These are phyloP conservation scores for Chloroceryle inda DNA, from an alignment of 2,797 vertebrate genomes.

Conservation along the genomic window DNA sequence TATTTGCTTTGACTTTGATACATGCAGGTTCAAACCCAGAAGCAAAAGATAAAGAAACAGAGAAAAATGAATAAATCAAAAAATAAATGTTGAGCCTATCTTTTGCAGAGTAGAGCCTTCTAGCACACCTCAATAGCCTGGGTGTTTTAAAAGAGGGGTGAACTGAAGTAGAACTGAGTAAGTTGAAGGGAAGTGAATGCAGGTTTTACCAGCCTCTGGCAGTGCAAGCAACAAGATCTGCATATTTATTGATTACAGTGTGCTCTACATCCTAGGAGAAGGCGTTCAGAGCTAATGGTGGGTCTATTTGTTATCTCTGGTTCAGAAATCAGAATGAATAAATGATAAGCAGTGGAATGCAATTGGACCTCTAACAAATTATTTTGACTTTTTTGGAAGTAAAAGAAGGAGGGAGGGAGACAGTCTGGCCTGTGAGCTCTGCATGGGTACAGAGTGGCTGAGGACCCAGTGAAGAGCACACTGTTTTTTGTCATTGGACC, in stretches of 20 bases:
- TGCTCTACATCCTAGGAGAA: background rate
- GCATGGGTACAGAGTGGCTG: background rate
- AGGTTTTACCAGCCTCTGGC: conserved; percentile 13
- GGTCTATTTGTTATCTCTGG: conserved; percentile 31
- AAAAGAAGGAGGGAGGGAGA: background rate
- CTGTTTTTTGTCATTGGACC: background rate
- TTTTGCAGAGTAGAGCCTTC: background rate
- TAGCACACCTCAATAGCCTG: background rate
- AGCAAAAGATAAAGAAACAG: background rate
- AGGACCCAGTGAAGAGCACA: background rate
- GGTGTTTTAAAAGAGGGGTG: background rate
- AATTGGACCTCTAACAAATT: conserved; percentile 1
- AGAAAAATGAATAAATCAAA: background rate
- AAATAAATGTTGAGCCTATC: background rate
- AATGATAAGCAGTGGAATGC: background rate
- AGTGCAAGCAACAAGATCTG: background rate
- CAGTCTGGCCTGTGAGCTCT: background rate
- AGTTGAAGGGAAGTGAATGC: background rate
- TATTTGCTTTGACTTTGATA: background rate
- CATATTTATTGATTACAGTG: conserved; percentile 16
- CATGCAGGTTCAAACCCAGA: background rate
- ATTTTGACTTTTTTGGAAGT: background rate
- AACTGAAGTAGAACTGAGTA: background rate
- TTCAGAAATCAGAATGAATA: conserved; percentile 39
- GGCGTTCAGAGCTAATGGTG: background rate